phyloP scores from a whole-genome alignment of 2,888 invertebrate species.

The Phyllotreta striolata region DNA sequence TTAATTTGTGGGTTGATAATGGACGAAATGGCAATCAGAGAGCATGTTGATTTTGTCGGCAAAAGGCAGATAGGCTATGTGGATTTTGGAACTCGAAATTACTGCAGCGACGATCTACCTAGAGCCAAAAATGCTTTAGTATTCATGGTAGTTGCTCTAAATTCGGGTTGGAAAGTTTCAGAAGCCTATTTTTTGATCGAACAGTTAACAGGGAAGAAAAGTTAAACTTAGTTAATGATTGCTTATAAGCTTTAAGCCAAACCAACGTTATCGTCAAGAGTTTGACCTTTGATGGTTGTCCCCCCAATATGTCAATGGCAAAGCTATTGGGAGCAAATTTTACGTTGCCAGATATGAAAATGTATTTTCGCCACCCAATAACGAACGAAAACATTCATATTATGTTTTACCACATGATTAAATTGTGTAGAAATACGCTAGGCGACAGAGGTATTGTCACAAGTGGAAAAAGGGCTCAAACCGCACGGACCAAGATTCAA shows the following conservation, averaged over 20 bases:
- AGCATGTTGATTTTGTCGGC: no score
- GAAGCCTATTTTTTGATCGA: conserved; percentile 30
- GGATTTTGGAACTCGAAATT: background rate
- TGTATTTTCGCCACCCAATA: background rate
- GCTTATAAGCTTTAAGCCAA: conserved; percentile 12
- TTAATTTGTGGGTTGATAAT: no score
- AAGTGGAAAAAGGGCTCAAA: no score
- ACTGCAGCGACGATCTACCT: background rate
- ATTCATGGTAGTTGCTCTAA: background rate
- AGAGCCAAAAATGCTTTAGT: background rate
- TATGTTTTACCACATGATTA: conserved; percentile 39
- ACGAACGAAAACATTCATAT: conserved; percentile 29
- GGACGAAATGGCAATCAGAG: no score
- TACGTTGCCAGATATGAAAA: background rate
- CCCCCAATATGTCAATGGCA: conserved; percentile 29
- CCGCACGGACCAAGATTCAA: no score
- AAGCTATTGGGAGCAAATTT: conserved; percentile 22
- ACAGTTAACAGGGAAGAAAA: conserved; percentile 23
- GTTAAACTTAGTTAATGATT: conserved; percentile 18
- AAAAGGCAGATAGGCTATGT: background rate
- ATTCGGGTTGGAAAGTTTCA: background rate
- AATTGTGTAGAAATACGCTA: conserved; percentile 36
- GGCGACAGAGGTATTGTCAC: no score
- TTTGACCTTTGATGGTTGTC: conserved; percentile 30
- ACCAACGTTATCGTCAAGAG: conserved; percentile 22